phyloP scores from a whole-genome alignment of 2,888 invertebrate genomes.

The Sinopyrophorus schimmeli region DNA sequence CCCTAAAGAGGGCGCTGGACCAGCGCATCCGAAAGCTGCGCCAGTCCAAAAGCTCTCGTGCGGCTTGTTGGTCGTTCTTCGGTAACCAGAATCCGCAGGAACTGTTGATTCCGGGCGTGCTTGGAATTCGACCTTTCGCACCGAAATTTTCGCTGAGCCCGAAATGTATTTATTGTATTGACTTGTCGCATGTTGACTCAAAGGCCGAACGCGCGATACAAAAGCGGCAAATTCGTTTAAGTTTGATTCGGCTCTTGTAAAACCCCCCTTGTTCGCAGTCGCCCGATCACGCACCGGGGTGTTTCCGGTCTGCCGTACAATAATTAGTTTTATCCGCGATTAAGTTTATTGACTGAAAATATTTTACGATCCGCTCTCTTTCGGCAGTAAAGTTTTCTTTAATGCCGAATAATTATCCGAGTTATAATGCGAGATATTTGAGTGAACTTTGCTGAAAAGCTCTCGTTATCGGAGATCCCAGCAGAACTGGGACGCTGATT shows the following conservation, averaged over 20 bases:
- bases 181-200: slow-evolving; percentile 6
- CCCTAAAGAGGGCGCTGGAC: slow-evolving; percentile 35
- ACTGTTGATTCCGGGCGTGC: slow-evolving; percentile 35
- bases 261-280: slow-evolving; percentile 17
- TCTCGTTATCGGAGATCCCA: slow-evolving; percentile 22
- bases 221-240: slow-evolving; percentile 12
- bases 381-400: slow-evolving; percentile 4
- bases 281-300: slow-evolving; percentile 16
- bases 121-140: slow-evolving; percentile 13
- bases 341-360: slow-evolving; percentile 20
- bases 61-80: slow-evolving; percentile 25
- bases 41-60: slow-evolving; percentile 32
- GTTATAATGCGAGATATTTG: slow-evolving; percentile 4
- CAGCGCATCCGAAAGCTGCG: slow-evolving; percentile 33
- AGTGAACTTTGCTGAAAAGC: slow-evolving; percentile 17
- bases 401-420: slow-evolving; percentile 3
- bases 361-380: slow-evolving; percentile 6
- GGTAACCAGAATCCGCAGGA: slow-evolving; percentile 18
- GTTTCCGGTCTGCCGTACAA: slow-evolving; percentile 19
- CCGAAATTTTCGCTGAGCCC: background rate
- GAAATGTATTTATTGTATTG: slow-evolving; percentile 6
- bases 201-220: slow-evolving; percentile 3
- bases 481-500: slow-evolving; percentile 16
- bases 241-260: slow-evolving; percentile 7
- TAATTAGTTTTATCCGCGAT: slow-evolving; percentile 24